Evolutionary conservation across 64 coral and sea anemone species (phyloP), one percentile per base, ranked within the genome.

Genomic region (Pachyseris speciosa): DNA sequence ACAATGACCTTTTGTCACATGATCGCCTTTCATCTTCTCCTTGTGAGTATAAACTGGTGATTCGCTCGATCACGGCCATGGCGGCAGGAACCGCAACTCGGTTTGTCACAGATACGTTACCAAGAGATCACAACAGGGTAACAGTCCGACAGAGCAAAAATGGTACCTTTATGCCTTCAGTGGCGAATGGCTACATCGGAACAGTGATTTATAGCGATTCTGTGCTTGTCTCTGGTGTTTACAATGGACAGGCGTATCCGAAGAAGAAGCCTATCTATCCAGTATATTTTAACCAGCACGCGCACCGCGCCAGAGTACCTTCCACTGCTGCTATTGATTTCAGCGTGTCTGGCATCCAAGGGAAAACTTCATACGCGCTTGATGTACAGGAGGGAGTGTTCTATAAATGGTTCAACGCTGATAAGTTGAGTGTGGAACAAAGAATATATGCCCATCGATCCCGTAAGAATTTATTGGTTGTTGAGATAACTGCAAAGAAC

Each of bases 371-470:
- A 4, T 92, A 92, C 51, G 89, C 67, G 2, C 42, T 92, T 17
- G 89, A 92, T 71, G 89, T 92, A 3, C 53, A 27, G 1, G 78
- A 92, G n/a, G 89, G 79, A 27, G 80, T 92, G 4, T 92, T 92
- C 15, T 92, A 74, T 41, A 80, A 74, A 16, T 92, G 89, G 89
- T 84, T 92, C 44, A 73, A 17, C 2, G 67, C 78, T 24, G 49
- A 69, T 3, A 24, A 72, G n/a, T 75, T 92, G 22, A 11, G n/a
- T 4, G 51, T 92, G 9, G 89, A 92, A 20, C 89, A 92, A 41
- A 83, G 89, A 33, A 75, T 92, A 20, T 92, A 92, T 37, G 89
- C 89, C 29, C 89, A 92, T 52, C 74, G 80, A 64, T 92, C 89
- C 3, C 78, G 68, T 7, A 92, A 58, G 52, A 67, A 92, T 72